Evolutionary conservation across 1,140 invertebrate species (phyloP), one percentile per base, ranked within the genome.

Genomic region (Plectrocnemia conspersa): DNA sequence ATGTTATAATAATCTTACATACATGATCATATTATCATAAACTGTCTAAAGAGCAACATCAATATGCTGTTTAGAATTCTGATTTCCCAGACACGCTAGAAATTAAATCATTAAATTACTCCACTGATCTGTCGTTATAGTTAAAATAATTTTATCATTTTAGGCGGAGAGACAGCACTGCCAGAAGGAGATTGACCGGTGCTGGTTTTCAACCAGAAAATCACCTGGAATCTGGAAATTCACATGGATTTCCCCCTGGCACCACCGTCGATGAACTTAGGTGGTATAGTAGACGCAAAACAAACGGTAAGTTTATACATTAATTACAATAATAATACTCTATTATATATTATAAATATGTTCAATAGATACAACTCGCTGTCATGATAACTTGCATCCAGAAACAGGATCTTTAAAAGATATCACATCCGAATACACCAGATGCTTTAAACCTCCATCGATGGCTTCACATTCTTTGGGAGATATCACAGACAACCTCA

Each of bases 251-350:
- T 29, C 67, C 74, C 44, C 74, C 77, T 11, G 70, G 73, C 6
- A 62, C 76, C n/a, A 78, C 76, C 2, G 78, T 80, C 19, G 78
- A 80, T 58, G 76, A 78, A 58, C 64, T 79, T 32, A 72, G 69
- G 18, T 68, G 70, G 33, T 78, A 75, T 62, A 74, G 78, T 18
- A 70, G 75, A 21, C 72, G 72, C 55, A 69, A 70, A 49, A 46
- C 59, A 15, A 53, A 58, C 42, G 62, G 67, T 68, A 52, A 41
- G 11, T 16, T 50, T 19, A 45, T n/a, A 47, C 19, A 53, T 9
- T 53, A 27, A n/a, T 47, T 2, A 21, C 18, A 41, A 16, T 21
- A 48, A 29, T 25, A 54, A 9, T 22, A 54, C 25, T 45, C 15
- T 22, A 25, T 45, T 19, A 32, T n/a, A 19, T 36, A 36, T 41